Conservation (phyloP, 2,888 invertebrate species). For the Rhagonycha fulva region DNA sequence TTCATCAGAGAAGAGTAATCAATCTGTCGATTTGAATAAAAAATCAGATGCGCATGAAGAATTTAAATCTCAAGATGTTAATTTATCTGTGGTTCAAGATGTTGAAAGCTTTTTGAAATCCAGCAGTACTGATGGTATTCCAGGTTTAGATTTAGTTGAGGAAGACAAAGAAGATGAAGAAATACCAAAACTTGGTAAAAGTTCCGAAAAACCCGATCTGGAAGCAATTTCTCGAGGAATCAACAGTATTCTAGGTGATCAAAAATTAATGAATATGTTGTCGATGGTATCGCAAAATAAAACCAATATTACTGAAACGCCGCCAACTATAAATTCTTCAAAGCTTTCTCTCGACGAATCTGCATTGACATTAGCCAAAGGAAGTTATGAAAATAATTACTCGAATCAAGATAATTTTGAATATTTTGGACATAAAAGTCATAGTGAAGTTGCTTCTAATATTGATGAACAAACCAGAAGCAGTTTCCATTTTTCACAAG, state of each 20-base stretch:
- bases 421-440: constrained; percentile 7
- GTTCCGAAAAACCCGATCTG: constrained; percentile 54
- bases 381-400: not conserved
- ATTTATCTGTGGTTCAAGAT: not conserved
- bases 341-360: not conserved
- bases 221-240: constrained; percentile 66
- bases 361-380: not conserved
- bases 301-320: constrained; percentile 10
- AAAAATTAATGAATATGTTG: constrained; percentile 65
- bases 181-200: not conserved
- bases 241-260: constrained; percentile 65
- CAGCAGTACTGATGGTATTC: constrained; percentile 61
- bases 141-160: constrained; percentile 72
- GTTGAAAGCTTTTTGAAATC: not conserved
- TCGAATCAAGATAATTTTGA: constrained; percentile 10
- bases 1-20: not conserved
- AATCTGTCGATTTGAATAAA: not conserved
- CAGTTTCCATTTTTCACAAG: constrained; percentile 40
- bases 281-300: constrained; percentile 54
- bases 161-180: constrained; percentile 49
- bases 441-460: constrained; percentile 20
- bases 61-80: not conserved
- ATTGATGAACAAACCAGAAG: constrained; percentile 49
- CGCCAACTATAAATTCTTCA: not conserved
- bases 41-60: not conserved